Percentiles rank a stretch among this genome's conserved stretches.
phyloP scores from a whole-genome alignment of 2,113 vertebrate species.

The Gnathonemus longibarbis region DNA sequence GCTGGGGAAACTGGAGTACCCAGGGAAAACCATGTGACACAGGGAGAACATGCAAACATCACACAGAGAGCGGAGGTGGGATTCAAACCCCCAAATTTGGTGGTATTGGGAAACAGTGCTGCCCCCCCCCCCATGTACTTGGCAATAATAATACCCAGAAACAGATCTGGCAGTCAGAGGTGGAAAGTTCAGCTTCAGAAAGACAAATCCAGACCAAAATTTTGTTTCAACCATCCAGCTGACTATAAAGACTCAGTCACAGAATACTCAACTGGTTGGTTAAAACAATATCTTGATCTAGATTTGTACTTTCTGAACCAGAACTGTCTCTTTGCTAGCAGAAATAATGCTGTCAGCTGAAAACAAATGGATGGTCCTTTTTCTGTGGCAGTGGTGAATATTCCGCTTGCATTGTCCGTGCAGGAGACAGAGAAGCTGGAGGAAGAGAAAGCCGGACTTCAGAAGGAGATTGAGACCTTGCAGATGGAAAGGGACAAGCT shows the following conservation, averaged over 20 bases:
- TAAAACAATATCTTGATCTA: neutral
- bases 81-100: neutral
- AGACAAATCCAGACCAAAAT: neutral
- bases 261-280: neutral
- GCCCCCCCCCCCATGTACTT: neutral
- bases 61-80: neutral
- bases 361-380: neutral
- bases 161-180: neutral
- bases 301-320: neutral
- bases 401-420: neutral
- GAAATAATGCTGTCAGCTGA: neutral
- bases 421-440: conserved; percentile 76
- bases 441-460: conserved; percentile 70
- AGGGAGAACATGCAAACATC: neutral
- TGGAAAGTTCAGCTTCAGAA: neutral
- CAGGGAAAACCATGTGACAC: neutral
- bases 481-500: conserved; percentile 76
- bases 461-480: conserved; percentile 71
- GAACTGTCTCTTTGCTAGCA: neutral
- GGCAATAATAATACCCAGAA: neutral
- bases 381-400: neutral
- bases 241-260: neutral
- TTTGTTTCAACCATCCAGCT: neutral
- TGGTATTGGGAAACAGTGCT: neutral
- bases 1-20: neutral